A percentile compares a stretch with the other conserved stretches of the same genome.
These are phyloP conservation scores for Lepisosteus osseus DNA, from an alignment of 2,113 vertebrate genomes.

Conservation along the genomic window DNA sequence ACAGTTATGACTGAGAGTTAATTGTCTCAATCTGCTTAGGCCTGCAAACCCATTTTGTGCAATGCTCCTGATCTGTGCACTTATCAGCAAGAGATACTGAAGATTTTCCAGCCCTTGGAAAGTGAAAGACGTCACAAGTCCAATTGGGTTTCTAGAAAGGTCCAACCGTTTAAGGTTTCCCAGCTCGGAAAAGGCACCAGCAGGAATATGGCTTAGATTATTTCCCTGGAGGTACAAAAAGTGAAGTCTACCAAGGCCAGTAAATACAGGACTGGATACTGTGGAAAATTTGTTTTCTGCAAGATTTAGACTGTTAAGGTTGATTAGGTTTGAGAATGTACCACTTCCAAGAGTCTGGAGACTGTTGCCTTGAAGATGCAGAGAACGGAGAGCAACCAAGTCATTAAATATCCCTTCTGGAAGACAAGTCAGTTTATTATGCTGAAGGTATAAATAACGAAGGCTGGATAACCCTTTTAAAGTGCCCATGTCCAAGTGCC, in stretches of 20 bases:
- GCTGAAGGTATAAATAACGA: slow-evolving; percentile 54
- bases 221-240: slow-evolving; percentile 62
- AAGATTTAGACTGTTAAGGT: slow-evolving; percentile 59
- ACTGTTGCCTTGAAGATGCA: slow-evolving; percentile 55
- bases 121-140: slow-evolving; percentile 54
- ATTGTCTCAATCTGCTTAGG: slow-evolving; percentile 55
- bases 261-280: slow-evolving; percentile 57
- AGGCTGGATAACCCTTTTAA: slow-evolving; percentile 62
- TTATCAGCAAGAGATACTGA: slow-evolving; percentile 55
- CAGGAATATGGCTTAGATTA: slow-evolving; percentile 55
- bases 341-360: slow-evolving; percentile 48
- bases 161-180: slow-evolving; percentile 59
- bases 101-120: slow-evolving; percentile 60
- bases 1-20: slow-evolving; percentile 59
- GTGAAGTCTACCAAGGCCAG: slow-evolving; percentile 52
- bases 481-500: slow-evolving; percentile 50
- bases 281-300: slow-evolving; percentile 59
- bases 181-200: slow-evolving; percentile 53
- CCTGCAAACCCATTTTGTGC: slow-evolving; percentile 54
- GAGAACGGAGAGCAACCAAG: slow-evolving; percentile 52
- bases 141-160: slow-evolving; percentile 59
- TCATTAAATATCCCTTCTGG: slow-evolving; percentile 57
- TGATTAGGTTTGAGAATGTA: slow-evolving; percentile 53
- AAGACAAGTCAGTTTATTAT: slow-evolving; percentile 60
- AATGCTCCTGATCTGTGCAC: slow-evolving; percentile 51